Evolutionary conservation across 2,888 invertebrate species (phyloP).

Genomic region (Hybos culiciformis): DNA sequence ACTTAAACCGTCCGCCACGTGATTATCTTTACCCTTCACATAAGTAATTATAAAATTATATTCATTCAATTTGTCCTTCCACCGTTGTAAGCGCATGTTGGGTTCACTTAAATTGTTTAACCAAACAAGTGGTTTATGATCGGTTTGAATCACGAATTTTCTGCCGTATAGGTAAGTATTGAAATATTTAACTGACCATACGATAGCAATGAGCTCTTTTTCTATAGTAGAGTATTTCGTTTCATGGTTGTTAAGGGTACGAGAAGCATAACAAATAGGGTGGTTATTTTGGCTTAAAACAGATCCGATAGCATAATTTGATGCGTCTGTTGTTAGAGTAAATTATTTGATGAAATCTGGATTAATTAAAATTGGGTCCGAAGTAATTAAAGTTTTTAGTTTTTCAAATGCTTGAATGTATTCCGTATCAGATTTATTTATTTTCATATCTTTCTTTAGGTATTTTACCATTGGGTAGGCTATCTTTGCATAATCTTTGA

Average conservation of each 20-base stretch:
- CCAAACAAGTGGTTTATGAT: conserved; percentile 10
- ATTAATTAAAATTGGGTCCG: conserved; percentile 1
- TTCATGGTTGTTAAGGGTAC: background rate
- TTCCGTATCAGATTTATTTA: background rate
- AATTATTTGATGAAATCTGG: conserved; percentile 5
- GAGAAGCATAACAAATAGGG: background rate
- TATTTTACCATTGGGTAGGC: conserved; percentile 3
- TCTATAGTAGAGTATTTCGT: background rate
- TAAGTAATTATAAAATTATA: conserved; percentile 4
- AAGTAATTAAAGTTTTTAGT: conserved; percentile 2
- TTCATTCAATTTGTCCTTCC: background rate
- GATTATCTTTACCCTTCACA: conserved; percentile 5
- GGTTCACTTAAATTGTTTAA: background rate
- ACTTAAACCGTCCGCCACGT: conserved; percentile 3
- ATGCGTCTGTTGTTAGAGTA: conserved; percentile 2
- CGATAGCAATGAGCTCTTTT: too few species aligned
- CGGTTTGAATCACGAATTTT: conserved; percentile 4
- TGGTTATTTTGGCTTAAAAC: background rate
- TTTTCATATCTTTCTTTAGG: conserved; percentile 3
- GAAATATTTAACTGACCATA: background rate
- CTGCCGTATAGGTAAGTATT: too few species aligned
- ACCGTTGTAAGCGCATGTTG: background rate
- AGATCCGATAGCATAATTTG: background rate
- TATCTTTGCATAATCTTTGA: conserved; percentile 3
- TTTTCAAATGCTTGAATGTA: conserved; percentile 3